Conservation (phyloP, 2,113 vertebrate species). For the Pithys albifrons region DNA sequence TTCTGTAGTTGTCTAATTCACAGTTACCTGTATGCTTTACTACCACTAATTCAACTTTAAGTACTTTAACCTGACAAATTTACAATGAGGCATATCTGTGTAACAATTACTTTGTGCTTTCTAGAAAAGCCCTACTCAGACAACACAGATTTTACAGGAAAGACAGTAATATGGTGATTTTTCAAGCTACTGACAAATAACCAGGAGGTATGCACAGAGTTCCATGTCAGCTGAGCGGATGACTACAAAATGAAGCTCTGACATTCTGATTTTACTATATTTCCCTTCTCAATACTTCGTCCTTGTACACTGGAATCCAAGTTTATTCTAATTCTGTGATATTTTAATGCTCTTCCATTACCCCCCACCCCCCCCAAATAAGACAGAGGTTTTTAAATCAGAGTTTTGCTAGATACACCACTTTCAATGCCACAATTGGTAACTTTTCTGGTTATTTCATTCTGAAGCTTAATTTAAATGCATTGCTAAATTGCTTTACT, state of each 20-base stretch:
- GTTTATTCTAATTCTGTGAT: neutral
- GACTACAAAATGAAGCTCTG: neutral
- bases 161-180: neutral
- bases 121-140: neutral
- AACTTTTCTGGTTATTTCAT: neutral
- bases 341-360: neutral
- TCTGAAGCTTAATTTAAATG: neutral
- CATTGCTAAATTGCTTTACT: neutral
- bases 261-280: neutral
- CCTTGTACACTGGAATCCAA: neutral
- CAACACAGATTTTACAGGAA: neutral
- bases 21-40: neutral
- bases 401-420: neutral
- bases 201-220: neutral
- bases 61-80: neutral
- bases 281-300: neutral
- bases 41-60: neutral
- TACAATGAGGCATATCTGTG: fast-evolving
- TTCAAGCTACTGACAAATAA: neutral
- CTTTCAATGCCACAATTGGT: neutral
- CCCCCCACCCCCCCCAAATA: neutral
- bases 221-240: neutral
- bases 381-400: neutral
- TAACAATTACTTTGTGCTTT: neutral
- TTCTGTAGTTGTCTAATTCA: neutral